phyloP scores from a whole-genome alignment of 2,797 vertebrate species.

The Triplophysa yarkandensis region DNA sequence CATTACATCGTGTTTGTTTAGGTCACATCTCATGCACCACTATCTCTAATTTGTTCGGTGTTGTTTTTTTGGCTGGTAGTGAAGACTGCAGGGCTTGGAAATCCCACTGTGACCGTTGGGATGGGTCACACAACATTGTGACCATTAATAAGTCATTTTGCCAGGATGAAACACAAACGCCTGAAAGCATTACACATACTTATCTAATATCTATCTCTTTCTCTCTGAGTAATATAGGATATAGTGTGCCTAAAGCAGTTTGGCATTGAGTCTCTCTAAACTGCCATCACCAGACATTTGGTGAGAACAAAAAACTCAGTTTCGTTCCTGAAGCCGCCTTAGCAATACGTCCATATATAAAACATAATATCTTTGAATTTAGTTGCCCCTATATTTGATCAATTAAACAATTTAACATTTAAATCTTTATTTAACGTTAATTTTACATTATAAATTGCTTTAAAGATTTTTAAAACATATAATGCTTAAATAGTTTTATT shows the following conservation, averaged over 20 bases:
- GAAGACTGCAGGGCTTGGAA: slow-evolving; percentile 45
- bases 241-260: slow-evolving; percentile 40
- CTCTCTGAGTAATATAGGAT: slow-evolving; percentile 45
- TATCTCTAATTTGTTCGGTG: neutral
- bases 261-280: slow-evolving; percentile 38
- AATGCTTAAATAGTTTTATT: too few relatives aligned
- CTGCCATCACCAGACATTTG: slow-evolving; percentile 26
- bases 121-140: slow-evolving; percentile 48
- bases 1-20: neutral
- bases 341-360: neutral
- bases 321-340: slow-evolving; percentile 12
- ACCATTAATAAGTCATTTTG: slow-evolving; percentile 62
- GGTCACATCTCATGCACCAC: neutral
- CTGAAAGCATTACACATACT: slow-evolving; percentile 41
- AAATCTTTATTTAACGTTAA: too few relatives aligned
- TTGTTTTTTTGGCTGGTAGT: slow-evolving; percentile 41
- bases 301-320: slow-evolving; percentile 14
- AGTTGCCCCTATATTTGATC: too few relatives aligned
- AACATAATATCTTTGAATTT: too few relatives aligned
- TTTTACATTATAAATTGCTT: neutral
- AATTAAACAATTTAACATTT: too few relatives aligned
- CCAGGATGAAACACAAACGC: slow-evolving; percentile 48
- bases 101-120: slow-evolving; percentile 34
- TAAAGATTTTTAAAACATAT: too few relatives aligned
- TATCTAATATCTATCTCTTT: slow-evolving; percentile 48